Evolutionary conservation across 2,888 invertebrate species (phyloP), one percentile per base, ranked within the genome.

Genomic region (Orthonevra nobilis): DNA sequence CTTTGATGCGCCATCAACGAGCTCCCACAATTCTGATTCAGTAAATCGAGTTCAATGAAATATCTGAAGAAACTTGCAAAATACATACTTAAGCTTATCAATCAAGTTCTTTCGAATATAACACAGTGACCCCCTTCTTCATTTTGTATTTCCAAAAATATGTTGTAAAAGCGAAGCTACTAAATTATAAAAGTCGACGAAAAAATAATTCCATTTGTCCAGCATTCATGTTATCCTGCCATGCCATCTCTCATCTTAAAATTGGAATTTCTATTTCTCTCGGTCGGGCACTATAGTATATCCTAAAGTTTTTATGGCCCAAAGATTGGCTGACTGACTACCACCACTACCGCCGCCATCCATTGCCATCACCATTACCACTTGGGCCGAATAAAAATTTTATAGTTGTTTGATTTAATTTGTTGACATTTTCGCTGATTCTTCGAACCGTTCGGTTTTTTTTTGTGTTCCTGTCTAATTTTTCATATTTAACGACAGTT

Each of bases 401-500:
- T 79, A 79, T 79, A 79, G 79, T 68, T 73, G 61, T 73, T 61
- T 73, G 73, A 79, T 72, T 79, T 79, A 79, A 79, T 79, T 79
- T 66, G 73, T 66, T 73, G 73, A 56, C 60, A 73, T 72, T 77
- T 79, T 79, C 61, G 73, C 79, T 79, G 73, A 79, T 73, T 72
- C 66, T 46, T 60, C 60, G 50, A 70, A 60, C 32, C 7, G 20
- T 38, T n/a, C n/a, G n/a, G n/a, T n/a, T 38, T 42, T 56, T 23
- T 9, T 32, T 28, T n/a, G 32, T 23, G n/a, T 5, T 17, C 23
- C 7, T 19, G 7, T 2, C 12, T 54, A 73, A 79, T 79, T 79
- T 79, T 79, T 79, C 72, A 79, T 79, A 79, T 79, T 79, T 79
- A 68, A 79, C 79, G 79, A 79, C 73, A 66, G 48, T 72, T 79